A percentile compares a stretch with the other conserved stretches of the same genome.
Evolutionary conservation across 2,797 vertebrate species (phyloP).

Genomic region (Ispidina picta): DNA sequence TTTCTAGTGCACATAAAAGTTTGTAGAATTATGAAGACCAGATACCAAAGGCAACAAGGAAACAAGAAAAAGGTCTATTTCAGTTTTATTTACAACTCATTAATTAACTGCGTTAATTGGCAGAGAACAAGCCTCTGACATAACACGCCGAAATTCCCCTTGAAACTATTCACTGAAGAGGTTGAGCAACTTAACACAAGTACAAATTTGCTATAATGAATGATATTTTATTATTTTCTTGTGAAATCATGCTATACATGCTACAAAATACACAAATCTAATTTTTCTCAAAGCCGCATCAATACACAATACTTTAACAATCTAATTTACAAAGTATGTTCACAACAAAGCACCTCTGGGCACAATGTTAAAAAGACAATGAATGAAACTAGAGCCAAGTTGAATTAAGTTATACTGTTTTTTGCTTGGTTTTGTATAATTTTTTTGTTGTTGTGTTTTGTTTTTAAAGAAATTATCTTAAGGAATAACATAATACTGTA

Average conservation of each 20-base stretch:
- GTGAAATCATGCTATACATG: background rate
- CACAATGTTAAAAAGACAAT: background rate
- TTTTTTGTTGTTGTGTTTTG: background rate
- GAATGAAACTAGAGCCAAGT: background rate
- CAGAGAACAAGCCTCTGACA: background rate
- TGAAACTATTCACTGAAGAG: background rate
- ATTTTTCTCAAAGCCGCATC: background rate
- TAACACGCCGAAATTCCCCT: background rate
- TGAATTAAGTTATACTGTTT: background rate
- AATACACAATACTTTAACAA: background rate
- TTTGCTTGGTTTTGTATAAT: background rate
- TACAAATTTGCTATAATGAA: background rate
- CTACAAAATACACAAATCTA: background rate
- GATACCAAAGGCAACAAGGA: background rate
- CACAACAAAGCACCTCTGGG: background rate
- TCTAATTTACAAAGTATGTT: background rate
- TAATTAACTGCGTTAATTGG: background rate
- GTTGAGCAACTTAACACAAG: background rate
- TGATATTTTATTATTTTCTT: background rate
- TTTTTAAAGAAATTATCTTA: background rate
- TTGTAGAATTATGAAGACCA: background rate
- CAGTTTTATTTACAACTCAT: background rate
- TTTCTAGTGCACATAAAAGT: background rate
- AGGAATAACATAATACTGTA: background rate
- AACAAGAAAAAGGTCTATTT: background rate